Base-by-base conservation (phyloP, 1,140 invertebrate genomes). In the Heliothis virescens region DNA sequence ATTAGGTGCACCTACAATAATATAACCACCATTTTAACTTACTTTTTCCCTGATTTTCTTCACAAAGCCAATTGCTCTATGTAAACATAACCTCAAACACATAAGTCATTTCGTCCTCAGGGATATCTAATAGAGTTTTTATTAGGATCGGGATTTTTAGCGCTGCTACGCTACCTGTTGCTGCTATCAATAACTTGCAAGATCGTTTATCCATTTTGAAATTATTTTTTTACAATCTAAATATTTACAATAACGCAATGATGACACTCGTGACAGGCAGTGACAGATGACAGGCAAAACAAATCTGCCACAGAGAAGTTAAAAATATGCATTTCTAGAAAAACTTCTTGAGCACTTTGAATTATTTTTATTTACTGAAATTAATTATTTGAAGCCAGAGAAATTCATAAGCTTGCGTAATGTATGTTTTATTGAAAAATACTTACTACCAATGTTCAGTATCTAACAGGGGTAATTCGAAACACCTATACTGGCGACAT, bases 1-100 rank as follows among this genome's bases (percentile, higher is more conserved):
- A 99, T 96, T 53, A 99, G 95, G 87, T 96, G 96, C 16, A 99
- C 95, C 93, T 97, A 95, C 47, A 96, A 83, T 87, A 94, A 92
- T 59, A 80, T 29, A 29, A 50, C 26, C 0, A 11, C 1, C 1
- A 65, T 76, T 29, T 62, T 29, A 52, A 15, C 2, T 0, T 15
- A 11, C 12, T 18, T 65, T 78, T 16, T 48, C 34, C 10, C 9
- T 50, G n/a, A n/a, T 67, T 55, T 18, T 41, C 12, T 26, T 59
- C 9, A 47, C 2, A 57, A 57, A 5, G 10, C 16, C n/a, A 67
- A 57, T 11, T 18, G 15, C 18, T 11, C 12, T 9, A 69, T 48
- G 34, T 74, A 65, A 84, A 84, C 55, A 71, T 87, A 86, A 93
- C 92, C 91, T 92, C 82, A 81, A 92, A 85, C 60, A 79, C 53